Evolutionary conservation across 53 echinoderm and acorn worm species (phyloP), one percentile per base, ranked within the genome.

Genomic region (Paracentrotus lividus): DNA sequence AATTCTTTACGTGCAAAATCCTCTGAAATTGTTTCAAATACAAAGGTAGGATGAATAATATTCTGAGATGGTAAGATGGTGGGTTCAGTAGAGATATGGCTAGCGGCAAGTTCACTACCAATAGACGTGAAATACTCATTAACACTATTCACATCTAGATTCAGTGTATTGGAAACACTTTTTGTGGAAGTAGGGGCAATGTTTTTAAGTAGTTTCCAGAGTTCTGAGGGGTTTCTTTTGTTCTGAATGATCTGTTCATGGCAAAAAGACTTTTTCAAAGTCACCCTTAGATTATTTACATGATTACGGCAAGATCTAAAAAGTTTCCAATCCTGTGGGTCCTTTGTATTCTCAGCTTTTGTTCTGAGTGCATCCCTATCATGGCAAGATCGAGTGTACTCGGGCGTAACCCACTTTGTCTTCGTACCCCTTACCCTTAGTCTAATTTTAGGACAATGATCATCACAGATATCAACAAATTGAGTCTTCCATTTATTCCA

Each of bases 401-500:
- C 78, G 23, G 78, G 42, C 13, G 42, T 42, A 18, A 78, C 78
- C 42, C 42, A 42, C 12, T 43, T n/a, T n/a, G n/a, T n/a, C n/a
- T n/a, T n/a, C n/a, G n/a, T n/a, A n/a, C n/a, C n/a, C n/a, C n/a
- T n/a, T n/a, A n/a, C 78, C 27, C 78, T 78, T 1, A 78, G 42
- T 12, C 78, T 78, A 78, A 78, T 45, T 5, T 43, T 45, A 8
- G 78, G 43, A 15, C 21, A 43, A 43, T 78, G 78, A n/a, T 78
- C 45, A 45, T 78, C 7, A 78, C 78, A 78, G 18, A 78, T 78
- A 43, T 43, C 78, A 78, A 78, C 78, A 78, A 78, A 78, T 23
- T 78, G 40, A 65, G 43, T 78, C 45, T 78, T 78, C 78, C 44
- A 78, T 20, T 85, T 85, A 24, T 52, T 85, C 85, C 85, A 49